Evolutionary conservation across 2,888 invertebrate genomes (phyloP).

Genomic region (Ramazzottius varieornatus): DNA sequence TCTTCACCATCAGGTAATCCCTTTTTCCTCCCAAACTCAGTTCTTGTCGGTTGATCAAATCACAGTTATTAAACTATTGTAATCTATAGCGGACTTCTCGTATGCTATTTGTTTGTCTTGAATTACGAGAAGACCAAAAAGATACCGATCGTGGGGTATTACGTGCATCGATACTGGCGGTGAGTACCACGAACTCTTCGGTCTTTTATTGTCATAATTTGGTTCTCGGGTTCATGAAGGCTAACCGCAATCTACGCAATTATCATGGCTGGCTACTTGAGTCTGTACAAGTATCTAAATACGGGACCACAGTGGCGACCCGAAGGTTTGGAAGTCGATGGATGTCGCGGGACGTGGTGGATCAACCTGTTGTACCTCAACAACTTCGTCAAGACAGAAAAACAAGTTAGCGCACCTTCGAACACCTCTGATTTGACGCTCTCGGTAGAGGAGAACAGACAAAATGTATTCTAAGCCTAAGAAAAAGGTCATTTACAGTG

Average conservation of each 20-base stretch:
- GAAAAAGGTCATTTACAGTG: constrained; percentile 1
- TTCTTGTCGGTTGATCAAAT: not conserved
- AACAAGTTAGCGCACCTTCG: not conserved
- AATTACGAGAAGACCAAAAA: constrained; percentile 9
- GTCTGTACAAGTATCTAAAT: not conserved
- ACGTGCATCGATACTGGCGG: constrained; percentile 10
- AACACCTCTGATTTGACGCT: too few species aligned
- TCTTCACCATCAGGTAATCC: constrained; percentile 18
- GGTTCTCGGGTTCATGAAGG: too few species aligned
- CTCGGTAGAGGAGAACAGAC: not conserved
- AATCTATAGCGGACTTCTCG: constrained; percentile 13
- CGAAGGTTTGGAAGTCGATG: constrained; percentile 9
- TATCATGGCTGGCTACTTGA: not conserved
- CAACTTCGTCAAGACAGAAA: constrained; percentile 8
- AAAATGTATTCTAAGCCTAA: not conserved
- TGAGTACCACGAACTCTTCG: too few species aligned
- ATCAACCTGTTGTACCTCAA: constrained; percentile 11
- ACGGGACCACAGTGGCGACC: constrained; percentile 11
- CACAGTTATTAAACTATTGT: too few species aligned
- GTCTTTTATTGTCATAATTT: too few species aligned
- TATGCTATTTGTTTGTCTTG: constrained; percentile 11
- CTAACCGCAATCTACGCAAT: not conserved
- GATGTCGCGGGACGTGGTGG: constrained; percentile 12
- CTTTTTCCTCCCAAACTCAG: not conserved
- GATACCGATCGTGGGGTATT: constrained; percentile 8